Conservation (phyloP, 2,797 vertebrate genomes). For the Dendrocincla tyrannina region DNA sequence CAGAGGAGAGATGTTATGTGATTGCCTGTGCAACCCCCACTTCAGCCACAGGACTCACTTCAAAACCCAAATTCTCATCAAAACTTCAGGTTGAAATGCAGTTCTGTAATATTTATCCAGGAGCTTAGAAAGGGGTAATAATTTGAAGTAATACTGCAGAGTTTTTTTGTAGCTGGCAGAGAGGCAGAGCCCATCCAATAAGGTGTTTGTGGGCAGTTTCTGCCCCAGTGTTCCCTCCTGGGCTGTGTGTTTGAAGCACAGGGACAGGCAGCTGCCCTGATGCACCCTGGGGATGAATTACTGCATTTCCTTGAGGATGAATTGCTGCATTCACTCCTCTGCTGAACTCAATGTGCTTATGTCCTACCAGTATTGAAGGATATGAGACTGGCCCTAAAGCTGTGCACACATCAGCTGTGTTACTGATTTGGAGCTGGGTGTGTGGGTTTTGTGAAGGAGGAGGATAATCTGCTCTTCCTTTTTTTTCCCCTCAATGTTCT, state of each 20-base stretch:
- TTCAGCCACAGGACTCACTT: not conserved
- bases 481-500: not conserved
- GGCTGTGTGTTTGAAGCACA: not conserved
- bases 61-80: not conserved
- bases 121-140: not conserved
- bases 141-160: not conserved
- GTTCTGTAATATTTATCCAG: not conserved
- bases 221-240: fast-evolving
- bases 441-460: constrained; percentile 58
- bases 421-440: not conserved
- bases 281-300: not conserved
- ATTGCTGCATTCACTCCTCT: not conserved
- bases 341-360: not conserved
- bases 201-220: not conserved
- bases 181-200: not conserved
- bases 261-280: not conserved
- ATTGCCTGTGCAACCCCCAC: not conserved
- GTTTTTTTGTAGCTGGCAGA: not conserved
- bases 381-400: not conserved
- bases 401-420: not conserved
- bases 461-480: constrained; percentile 31
- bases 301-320: not conserved
- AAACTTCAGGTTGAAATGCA: not conserved
- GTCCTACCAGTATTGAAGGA: not conserved
- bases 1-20: not conserved